Conservation (phyloP, 1,140 invertebrate species). For the Luehdorfia chinensis region DNA sequence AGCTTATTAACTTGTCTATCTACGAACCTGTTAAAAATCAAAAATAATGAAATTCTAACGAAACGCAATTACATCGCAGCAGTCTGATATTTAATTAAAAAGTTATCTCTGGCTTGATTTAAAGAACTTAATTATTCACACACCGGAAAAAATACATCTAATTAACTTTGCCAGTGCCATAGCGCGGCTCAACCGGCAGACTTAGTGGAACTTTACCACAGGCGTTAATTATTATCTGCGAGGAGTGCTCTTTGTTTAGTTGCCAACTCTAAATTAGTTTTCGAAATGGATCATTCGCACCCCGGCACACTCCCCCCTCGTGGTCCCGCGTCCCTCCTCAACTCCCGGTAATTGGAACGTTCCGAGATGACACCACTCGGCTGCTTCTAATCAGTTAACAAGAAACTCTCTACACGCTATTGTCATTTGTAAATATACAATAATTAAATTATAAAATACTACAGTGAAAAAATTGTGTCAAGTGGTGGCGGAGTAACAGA, state of each 20-base stretch:
- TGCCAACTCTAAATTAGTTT: conserved; percentile 77
- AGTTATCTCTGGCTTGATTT: conserved; percentile 15
- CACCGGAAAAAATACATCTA: conserved; percentile 57
- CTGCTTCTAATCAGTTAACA: conserved; percentile 74
- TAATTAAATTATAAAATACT: conserved; percentile 14
- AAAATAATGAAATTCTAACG: conserved; percentile 9
- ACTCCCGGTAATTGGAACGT: conserved; percentile 71
- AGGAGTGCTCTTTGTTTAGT: conserved; percentile 76
- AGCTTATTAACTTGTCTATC: conserved; percentile 5
- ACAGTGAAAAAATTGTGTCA: too few species aligned
- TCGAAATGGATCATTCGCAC: conserved; percentile 76
- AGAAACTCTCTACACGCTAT: conserved; percentile 61
- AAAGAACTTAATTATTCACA: conserved; percentile 31
- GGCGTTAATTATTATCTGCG: conserved; percentile 77
- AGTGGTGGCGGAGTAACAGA: too few species aligned
- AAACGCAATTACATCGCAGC: conserved; percentile 8
- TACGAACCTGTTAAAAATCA: conserved; percentile 3
- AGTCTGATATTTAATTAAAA: conserved; percentile 13
- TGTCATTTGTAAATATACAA: conserved; percentile 46
- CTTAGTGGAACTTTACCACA: conserved; percentile 75
- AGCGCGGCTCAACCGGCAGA: conserved; percentile 62
- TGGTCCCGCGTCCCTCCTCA: conserved; percentile 17
- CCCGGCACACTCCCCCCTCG: conserved; percentile 41
- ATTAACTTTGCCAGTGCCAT: conserved; percentile 62
- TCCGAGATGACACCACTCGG: conserved; percentile 72